Percentiles rank a stretch among this genome's conserved stretches.
Evolutionary conservation across 2,797 vertebrate genomes (phyloP).

Genomic region (Clarias laeviceps): DNA sequence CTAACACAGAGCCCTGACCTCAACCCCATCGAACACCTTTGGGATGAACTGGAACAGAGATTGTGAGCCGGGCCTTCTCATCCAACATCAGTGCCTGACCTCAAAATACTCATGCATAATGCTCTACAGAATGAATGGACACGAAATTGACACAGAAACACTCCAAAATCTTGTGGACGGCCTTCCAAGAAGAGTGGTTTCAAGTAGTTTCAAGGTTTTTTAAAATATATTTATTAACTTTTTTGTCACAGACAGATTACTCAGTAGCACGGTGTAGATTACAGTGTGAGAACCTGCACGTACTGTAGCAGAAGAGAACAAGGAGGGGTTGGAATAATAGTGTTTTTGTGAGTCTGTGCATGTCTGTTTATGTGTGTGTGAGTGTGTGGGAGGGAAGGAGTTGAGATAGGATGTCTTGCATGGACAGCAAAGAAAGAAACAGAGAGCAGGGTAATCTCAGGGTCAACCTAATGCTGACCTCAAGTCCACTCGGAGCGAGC

Average conservation of each 20-base stretch:
- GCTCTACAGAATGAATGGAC: no score
- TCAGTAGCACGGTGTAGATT: neutral
- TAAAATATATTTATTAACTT: no score
- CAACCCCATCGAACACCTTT: no score
- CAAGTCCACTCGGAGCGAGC: slow-evolving; percentile 23
- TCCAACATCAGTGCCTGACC: no score
- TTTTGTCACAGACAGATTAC: neutral
- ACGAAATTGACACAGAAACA: no score
- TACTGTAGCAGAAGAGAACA: neutral
- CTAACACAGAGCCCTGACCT: no score
- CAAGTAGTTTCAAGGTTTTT: no score
- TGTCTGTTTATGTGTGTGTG: slow-evolving; percentile 31
- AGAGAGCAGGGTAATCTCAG: slow-evolving; percentile 36
- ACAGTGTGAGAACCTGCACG: slow-evolving; percentile 9
- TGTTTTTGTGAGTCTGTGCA: neutral
- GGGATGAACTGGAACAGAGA: no score
- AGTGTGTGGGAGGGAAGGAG: slow-evolving; percentile 42
- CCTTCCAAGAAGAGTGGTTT: no score
- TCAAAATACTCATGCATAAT: no score
- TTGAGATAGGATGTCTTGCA: slow-evolving; percentile 32
- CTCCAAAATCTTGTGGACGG: no score
- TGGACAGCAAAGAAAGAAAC: slow-evolving; percentile 35
- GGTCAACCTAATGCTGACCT: slow-evolving; percentile 40
- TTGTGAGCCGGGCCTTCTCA: no score
- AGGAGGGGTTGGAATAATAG: slow-evolving; percentile 28